phyloP scores from a whole-genome alignment of 1,140 invertebrate species.

The Trachelipus rathkii region DNA sequence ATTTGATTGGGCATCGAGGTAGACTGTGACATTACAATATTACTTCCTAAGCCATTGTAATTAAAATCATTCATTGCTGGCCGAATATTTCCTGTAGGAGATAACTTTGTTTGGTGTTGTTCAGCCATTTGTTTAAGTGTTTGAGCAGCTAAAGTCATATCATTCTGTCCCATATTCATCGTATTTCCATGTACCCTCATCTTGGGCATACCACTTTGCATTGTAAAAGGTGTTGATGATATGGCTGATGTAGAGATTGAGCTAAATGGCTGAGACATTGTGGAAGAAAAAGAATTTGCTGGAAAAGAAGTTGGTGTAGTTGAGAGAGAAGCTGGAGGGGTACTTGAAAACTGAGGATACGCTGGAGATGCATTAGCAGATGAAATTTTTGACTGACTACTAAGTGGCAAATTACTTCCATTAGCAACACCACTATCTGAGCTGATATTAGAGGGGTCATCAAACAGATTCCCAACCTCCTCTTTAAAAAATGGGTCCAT shows the following conservation, averaged over 20 bases:
- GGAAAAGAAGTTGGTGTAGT: constrained; percentile 42
- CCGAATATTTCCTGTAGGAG: constrained; percentile 32
- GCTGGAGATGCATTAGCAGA: constrained; percentile 40
- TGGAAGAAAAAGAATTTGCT: constrained; percentile 35
- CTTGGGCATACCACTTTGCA: constrained; percentile 36
- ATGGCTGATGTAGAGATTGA: constrained; percentile 33
- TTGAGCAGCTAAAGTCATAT: constrained; percentile 74
- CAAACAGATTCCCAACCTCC: constrained; percentile 39
- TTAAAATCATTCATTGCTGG: constrained; percentile 31
- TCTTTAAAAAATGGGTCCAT: constrained; percentile 37
- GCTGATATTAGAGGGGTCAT: constrained; percentile 42
- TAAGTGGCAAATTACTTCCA: constrained; percentile 38
- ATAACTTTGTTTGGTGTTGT: constrained; percentile 80
- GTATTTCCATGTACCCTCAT: constrained; percentile 44
- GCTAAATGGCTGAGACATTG: constrained; percentile 10
- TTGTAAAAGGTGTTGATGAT: constrained; percentile 33
- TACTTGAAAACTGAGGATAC: constrained; percentile 46
- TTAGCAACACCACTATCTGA: constrained; percentile 43
- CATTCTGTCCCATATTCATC: constrained; percentile 42
- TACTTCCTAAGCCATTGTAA: constrained; percentile 35
- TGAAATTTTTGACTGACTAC: constrained; percentile 21
- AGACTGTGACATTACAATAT: constrained; percentile 32
- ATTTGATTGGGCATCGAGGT: constrained; percentile 36
- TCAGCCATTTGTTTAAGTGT: constrained; percentile 93
- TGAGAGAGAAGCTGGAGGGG: constrained; percentile 44